Evolutionary conservation across 2,888 invertebrate genomes (phyloP).

Genomic region (Orthosia cruda): DNA sequence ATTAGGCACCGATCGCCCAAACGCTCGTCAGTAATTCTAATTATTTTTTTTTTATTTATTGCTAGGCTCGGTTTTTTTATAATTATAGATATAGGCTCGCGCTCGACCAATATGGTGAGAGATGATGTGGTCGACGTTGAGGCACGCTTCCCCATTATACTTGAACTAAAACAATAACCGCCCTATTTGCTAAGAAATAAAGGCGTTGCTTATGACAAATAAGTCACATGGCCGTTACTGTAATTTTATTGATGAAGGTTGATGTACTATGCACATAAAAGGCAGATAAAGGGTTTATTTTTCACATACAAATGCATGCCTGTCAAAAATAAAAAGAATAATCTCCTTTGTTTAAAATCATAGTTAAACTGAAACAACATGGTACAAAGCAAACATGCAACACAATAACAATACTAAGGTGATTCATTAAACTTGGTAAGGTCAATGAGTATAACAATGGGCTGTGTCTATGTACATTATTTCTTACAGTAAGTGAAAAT

Average conservation of each 20-base stretch:
- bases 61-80: no score
- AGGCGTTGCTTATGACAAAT: not conserved
- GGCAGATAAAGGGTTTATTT: no score
- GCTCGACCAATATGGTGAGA: no score
- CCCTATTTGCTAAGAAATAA: not conserved
- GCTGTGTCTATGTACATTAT: not conserved
- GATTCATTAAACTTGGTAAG: conserved; percentile 20
- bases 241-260: not conserved
- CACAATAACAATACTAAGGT: not conserved
- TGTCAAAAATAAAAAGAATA: not conserved
- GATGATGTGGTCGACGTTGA: no score
- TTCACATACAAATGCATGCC: not conserved
- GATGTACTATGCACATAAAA: not conserved
- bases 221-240: not conserved
- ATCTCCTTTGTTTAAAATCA: not conserved
- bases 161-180: no score
- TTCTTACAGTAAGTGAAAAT: not conserved
- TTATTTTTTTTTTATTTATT: no score
- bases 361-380: conserved; percentile 17
- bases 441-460: conserved; percentile 9
- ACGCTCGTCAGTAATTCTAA: no score
- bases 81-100: no score
- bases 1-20: no score
- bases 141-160: no score
- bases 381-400: not conserved